phyloP scores from a whole-genome alignment of 2,113 vertebrate genomes.

The Hippoglossus stenolepis region DNA sequence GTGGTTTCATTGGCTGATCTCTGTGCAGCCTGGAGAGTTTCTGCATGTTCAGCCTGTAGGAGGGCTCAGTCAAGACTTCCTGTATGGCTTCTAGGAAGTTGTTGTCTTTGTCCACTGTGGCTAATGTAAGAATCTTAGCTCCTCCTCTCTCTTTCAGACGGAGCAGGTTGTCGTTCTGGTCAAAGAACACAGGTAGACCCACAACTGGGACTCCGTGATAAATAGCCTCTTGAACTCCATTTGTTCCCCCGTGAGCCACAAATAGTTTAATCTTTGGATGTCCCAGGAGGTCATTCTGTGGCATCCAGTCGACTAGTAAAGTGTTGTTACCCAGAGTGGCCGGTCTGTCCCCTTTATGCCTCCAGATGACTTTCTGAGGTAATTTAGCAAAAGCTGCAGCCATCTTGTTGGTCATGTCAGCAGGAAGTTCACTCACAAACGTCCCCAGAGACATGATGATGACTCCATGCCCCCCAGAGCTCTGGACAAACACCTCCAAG shows the following conservation, averaged over 20 bases:
- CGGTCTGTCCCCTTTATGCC: slow-evolving; percentile 63
- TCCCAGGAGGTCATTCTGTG: slow-evolving; percentile 80
- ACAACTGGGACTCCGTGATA: slow-evolving; percentile 78
- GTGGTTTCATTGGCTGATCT: slow-evolving; percentile 63
- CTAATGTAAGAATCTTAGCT: slow-evolving; percentile 63
- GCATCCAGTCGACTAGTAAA: slow-evolving; percentile 77
- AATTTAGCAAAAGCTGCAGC: slow-evolving; percentile 77
- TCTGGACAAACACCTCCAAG: slow-evolving; percentile 80
- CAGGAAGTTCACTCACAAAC: slow-evolving; percentile 72
- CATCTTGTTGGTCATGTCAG: slow-evolving; percentile 66
- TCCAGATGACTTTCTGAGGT: slow-evolving; percentile 83
- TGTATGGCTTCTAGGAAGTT: slow-evolving; percentile 68
- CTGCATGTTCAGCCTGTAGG: slow-evolving; percentile 80
- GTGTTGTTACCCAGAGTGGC: slow-evolving; percentile 77
- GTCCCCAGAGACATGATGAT: slow-evolving; percentile 83
- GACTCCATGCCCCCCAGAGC: slow-evolving; percentile 79
- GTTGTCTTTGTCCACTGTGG: slow-evolving; percentile 56
- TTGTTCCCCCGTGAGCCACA: slow-evolving; percentile 79
- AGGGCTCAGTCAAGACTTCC: slow-evolving; percentile 73
- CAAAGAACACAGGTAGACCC: slow-evolving; percentile 66
- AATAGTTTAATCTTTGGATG: slow-evolving; percentile 75
- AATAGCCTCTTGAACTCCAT: slow-evolving; percentile 77
- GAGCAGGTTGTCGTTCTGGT: slow-evolving; percentile 81
- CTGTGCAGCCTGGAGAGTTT: slow-evolving; percentile 77
- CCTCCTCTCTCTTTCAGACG: slow-evolving; percentile 67